These are phyloP conservation scores for Saturnia pavonia DNA, from an alignment of 2,888 invertebrate genomes.

Conservation along the genomic window DNA sequence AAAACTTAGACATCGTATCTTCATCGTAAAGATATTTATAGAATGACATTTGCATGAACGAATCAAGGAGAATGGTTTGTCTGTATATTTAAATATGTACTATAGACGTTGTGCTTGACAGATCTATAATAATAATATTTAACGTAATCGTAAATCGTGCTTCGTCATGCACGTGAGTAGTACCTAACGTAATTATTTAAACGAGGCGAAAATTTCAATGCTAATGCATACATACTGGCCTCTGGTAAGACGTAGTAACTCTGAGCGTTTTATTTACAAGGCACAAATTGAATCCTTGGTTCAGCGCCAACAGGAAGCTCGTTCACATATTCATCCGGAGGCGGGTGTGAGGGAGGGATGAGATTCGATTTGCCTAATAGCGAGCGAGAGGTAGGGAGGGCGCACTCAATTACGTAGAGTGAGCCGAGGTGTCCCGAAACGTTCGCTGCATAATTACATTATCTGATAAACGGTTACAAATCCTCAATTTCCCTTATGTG, in stretches of 20 bases:
- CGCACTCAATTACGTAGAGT: conserved; percentile 78
- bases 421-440: conserved; percentile 72
- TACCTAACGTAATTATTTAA: background rate
- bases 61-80: background rate
- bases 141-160: too few relatives aligned
- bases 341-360: conserved; percentile 43
- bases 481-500: conserved; percentile 22
- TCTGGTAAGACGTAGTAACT: conserved; percentile 27
- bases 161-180: too few relatives aligned
- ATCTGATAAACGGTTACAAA: conserved; percentile 68
- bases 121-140: background rate
- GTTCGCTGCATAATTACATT: conserved; percentile 77
- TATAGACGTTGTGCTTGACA: background rate
- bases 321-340: conserved; percentile 57
- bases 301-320: conserved; percentile 64
- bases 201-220: conserved; percentile 5
- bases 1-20: background rate
- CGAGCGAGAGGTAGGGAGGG: conserved; percentile 58
- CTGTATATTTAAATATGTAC: background rate
- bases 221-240: conserved; percentile 15
- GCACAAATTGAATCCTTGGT: conserved; percentile 78
- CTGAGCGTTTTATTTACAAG: conserved; percentile 72
- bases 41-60: background rate
- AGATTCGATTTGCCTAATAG: conserved; percentile 82
- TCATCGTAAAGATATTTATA: background rate